Conservation (phyloP, 2,888 invertebrate genomes). For the Eupithecia centaureata region DNA sequence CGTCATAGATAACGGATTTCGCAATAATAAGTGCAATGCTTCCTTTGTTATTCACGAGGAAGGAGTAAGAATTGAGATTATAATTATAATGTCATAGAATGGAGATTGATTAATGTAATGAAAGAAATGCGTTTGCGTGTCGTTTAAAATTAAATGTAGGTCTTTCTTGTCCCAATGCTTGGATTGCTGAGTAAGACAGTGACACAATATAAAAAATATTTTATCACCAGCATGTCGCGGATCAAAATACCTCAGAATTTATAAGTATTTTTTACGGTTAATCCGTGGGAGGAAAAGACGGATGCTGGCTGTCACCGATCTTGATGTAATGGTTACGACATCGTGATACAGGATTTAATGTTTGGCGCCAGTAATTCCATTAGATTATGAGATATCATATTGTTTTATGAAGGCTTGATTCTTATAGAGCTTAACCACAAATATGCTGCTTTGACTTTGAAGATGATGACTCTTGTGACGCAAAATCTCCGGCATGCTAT, state of each 20-base stretch:
- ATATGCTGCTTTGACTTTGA: background rate
- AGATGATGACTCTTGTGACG: background rate
- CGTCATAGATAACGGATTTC: slow-evolving; percentile 55
- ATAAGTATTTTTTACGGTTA: slow-evolving; percentile 41
- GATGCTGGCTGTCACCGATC: slow-evolving; percentile 51
- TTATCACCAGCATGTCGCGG: slow-evolving; percentile 44
- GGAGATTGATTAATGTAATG: background rate
- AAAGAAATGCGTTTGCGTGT: background rate
- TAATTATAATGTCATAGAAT: background rate
- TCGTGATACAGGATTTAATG: slow-evolving; percentile 28
- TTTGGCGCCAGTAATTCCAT: slow-evolving; percentile 32
- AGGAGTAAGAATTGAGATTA: background rate
- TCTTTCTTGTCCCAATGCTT: background rate
- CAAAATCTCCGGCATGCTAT: background rate
- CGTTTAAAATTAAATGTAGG: background rate
- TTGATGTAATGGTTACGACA: slow-evolving; percentile 48
- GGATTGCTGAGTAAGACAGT: background rate
- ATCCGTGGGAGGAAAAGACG: slow-evolving; percentile 41
- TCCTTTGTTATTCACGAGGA: background rate
- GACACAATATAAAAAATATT: slow-evolving; percentile 4
- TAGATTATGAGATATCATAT: slow-evolving; percentile 30
- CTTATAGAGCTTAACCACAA: background rate
- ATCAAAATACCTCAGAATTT: slow-evolving; percentile 46
- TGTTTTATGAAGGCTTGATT: background rate
- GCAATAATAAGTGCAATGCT: slow-evolving; percentile 44